Percentiles rank a stretch among this genome's conserved stretches.
Evolutionary conservation across 2,797 vertebrate species (phyloP).

Genomic region (Martes flavigula): DNA sequence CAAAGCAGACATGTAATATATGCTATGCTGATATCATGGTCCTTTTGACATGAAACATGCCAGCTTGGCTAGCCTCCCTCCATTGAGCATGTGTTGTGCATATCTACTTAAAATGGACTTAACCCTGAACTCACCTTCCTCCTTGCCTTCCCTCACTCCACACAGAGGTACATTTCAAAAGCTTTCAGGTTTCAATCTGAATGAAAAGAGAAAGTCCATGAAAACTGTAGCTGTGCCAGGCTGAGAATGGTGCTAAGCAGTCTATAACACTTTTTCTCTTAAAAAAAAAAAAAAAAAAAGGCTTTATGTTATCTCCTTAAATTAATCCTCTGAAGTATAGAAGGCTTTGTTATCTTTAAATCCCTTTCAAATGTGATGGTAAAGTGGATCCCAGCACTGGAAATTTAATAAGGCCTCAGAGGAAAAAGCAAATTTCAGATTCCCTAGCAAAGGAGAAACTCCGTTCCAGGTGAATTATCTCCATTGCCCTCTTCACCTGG

Average conservation of each 20-base stretch:
- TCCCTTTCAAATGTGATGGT: not conserved
- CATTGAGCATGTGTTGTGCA: not conserved
- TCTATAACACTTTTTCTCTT: not conserved
- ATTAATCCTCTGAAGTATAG: not conserved
- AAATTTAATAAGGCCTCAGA: constrained; percentile 36
- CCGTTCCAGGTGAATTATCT: not conserved
- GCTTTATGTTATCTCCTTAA: not conserved
- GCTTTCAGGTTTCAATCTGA: constrained; percentile 5
- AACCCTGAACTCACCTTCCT: not conserved
- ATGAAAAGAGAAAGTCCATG: not conserved
- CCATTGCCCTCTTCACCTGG: not conserved
- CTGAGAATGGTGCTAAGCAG: not conserved
- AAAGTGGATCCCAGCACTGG: not conserved
- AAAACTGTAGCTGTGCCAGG: not conserved
- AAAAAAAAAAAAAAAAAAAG: not conserved
- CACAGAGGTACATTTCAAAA: not conserved
- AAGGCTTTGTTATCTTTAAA: not conserved
- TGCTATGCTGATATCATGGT: not conserved
- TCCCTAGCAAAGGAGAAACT: not conserved
- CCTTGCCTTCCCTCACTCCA: not conserved
- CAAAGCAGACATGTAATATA: not conserved
- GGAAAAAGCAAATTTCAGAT: constrained; percentile 23
- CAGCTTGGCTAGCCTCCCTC: not conserved
- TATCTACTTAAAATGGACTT: not conserved
- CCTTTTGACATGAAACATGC: not conserved